These are phyloP conservation scores for Hylyphantes graminicola DNA, from an alignment of 1,140 invertebrate genomes.

Conservation along the genomic window DNA sequence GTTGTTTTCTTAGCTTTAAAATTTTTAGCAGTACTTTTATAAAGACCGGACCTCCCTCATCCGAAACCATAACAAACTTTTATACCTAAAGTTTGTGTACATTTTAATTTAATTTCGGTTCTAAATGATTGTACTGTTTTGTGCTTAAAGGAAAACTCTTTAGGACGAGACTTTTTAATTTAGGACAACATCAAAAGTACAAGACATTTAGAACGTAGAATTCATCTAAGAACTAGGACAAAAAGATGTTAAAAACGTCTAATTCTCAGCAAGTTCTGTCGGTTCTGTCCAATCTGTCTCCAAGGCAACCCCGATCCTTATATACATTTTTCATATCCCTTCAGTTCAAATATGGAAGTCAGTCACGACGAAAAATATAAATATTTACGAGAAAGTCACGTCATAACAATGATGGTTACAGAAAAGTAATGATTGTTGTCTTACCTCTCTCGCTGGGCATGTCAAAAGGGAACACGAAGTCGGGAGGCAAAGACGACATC, in stretches of 20 bases:
- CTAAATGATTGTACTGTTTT: no score
- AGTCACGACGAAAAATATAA: not conserved
- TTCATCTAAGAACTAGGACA: no score
- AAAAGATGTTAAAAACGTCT: no score
- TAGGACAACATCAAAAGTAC: no score
- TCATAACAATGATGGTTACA: not conserved
- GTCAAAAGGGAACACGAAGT: slow-evolving; percentile 71
- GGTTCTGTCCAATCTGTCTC: not conserved
- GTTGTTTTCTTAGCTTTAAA: no score
- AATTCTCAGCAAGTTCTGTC: no score
- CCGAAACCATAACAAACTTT: no score
- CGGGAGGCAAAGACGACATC: slow-evolving; percentile 73
- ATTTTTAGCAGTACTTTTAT: no score
- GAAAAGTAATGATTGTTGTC: not conserved
- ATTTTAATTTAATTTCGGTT: no score
- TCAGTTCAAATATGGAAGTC: not conserved
- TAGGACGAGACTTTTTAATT: not conserved
- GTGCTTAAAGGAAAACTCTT: not conserved
- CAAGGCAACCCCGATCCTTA: not conserved
- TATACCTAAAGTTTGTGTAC: no score
- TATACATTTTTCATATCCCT: not conserved
- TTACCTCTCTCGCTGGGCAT: slow-evolving; percentile 25
- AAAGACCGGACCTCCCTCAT: no score
- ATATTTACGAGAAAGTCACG: not conserved
- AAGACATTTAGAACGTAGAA: no score